Percentiles rank a stretch among this genome's conserved stretches.
Conservation (phyloP, 2,797 vertebrate genomes). For the Paguma larvata region DNA sequence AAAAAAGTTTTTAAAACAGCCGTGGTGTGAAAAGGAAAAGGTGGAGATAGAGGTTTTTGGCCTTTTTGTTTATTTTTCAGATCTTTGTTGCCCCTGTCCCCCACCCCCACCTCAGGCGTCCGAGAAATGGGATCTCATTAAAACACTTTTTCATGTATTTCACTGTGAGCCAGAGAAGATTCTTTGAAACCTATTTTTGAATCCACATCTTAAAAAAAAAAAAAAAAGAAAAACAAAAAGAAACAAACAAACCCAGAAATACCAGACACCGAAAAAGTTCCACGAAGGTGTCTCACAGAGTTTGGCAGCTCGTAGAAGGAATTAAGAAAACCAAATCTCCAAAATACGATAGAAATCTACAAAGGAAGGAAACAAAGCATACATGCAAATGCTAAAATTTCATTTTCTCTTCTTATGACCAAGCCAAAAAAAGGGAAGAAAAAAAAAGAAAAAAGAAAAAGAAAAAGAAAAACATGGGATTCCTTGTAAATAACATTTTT, state of each 20-base stretch:
- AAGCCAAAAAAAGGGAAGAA: constrained; percentile 67
- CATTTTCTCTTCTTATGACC: constrained; percentile 84
- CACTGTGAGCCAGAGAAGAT: constrained; percentile 70
- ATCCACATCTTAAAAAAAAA: not conserved
- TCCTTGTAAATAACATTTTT: constrained; percentile 78
- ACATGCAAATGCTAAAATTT: constrained; percentile 89
- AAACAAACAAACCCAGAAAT: not conserved
- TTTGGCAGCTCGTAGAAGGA: not conserved
- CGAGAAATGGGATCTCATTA: constrained; percentile 37
- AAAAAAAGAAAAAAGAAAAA: constrained; percentile 31
- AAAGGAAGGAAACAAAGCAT: constrained; percentile 66
- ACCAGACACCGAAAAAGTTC: not conserved
- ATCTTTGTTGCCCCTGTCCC: not conserved
- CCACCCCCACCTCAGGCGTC: not conserved
- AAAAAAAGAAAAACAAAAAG: not conserved
- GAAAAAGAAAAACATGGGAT: not conserved
- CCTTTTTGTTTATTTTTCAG: not conserved
- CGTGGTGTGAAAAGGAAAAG: not conserved
- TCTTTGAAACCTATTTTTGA: constrained; percentile 9
- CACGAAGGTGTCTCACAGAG: accelerated
- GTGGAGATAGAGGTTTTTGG: not conserved
- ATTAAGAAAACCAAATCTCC: constrained; percentile 56
- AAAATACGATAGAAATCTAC: constrained; percentile 65
- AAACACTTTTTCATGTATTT: constrained; percentile 61
- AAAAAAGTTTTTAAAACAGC: not conserved